Conservation (phyloP, 2,888 invertebrate genomes). For the Caradrina clavipalpis region DNA sequence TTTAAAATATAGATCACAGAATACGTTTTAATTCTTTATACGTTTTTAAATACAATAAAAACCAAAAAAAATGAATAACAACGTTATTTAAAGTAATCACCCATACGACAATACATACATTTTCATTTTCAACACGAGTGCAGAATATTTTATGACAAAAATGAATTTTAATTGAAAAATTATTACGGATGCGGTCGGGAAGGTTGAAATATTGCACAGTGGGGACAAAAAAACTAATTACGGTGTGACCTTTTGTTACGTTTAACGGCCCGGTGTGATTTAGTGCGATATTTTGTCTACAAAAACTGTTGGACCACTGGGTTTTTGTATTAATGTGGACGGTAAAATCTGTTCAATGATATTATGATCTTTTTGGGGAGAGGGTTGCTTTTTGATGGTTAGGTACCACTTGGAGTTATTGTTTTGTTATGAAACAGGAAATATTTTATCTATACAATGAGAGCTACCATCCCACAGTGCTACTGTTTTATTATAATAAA, state of each 20-base stretch:
- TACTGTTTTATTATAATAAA: background rate
- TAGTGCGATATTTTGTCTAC: slow-evolving; percentile 75
- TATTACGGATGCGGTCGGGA: slow-evolving; percentile 80
- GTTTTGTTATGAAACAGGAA: slow-evolving; percentile 9
- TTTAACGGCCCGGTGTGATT: slow-evolving; percentile 73
- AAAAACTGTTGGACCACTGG: slow-evolving; percentile 52
- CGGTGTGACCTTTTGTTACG: slow-evolving; percentile 77
- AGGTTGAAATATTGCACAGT: slow-evolving; percentile 81
- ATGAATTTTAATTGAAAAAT: slow-evolving; percentile 84
- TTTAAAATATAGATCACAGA: background rate
- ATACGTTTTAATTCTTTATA: background rate
- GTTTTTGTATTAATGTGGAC: slow-evolving; percentile 53
- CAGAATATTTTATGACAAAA: slow-evolving; percentile 70
- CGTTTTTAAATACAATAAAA: slow-evolving; percentile 45
- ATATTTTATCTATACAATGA: background rate
- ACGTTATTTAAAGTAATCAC: slow-evolving; percentile 63
- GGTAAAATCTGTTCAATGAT: slow-evolving; percentile 54
- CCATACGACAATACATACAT: slow-evolving; percentile 64
- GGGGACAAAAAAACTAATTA: slow-evolving; percentile 84
- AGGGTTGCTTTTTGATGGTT: slow-evolving; percentile 12
- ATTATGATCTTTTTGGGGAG: slow-evolving; percentile 50
- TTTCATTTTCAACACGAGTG: slow-evolving; percentile 68
- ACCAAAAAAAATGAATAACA: slow-evolving; percentile 43
- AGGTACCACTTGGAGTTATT: slow-evolving; percentile 13
- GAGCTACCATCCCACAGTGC: background rate